Percentiles rank a stretch among this genome's conserved stretches.
Conservation (phyloP, 2,797 vertebrate genomes). For the Crax fasciolata region DNA sequence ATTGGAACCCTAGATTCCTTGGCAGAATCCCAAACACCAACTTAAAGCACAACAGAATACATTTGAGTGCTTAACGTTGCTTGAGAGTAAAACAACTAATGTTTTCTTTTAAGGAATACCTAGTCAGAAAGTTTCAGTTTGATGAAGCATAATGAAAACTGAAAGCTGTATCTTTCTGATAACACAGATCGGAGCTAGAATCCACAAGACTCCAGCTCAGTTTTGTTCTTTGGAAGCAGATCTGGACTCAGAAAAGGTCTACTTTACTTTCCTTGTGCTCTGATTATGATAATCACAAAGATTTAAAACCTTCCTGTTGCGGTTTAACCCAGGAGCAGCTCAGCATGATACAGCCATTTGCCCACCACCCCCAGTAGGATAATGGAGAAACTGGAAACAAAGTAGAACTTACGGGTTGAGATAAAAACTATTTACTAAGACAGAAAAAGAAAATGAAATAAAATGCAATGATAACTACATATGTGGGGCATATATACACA, state of each 20-base stretch:
- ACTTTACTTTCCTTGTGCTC: neutral
- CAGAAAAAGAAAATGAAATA: neutral
- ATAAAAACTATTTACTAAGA: neutral
- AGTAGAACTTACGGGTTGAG: neutral
- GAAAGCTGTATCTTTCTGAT: neutral
- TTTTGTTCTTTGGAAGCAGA: neutral
- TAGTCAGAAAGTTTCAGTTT: constrained; percentile 11
- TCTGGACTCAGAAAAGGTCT: neutral
- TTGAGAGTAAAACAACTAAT: neutral
- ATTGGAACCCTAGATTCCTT: neutral
- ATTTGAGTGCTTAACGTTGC: neutral
- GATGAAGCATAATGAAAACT: neutral
- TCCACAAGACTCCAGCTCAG: neutral
- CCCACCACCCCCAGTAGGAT: neutral
- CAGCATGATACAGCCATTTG: neutral
- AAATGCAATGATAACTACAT: neutral
- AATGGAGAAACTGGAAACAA: neutral
- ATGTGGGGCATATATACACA: no score
- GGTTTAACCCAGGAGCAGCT: neutral
- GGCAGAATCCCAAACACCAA: neutral
- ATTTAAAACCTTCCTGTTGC: neutral
- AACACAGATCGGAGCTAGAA: neutral
- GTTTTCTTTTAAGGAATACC: neutral
- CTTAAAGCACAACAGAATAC: neutral
- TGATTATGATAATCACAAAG: neutral